Conservation (phyloP, 2,888 invertebrate genomes). For the Prosapia bicincta region DNA sequence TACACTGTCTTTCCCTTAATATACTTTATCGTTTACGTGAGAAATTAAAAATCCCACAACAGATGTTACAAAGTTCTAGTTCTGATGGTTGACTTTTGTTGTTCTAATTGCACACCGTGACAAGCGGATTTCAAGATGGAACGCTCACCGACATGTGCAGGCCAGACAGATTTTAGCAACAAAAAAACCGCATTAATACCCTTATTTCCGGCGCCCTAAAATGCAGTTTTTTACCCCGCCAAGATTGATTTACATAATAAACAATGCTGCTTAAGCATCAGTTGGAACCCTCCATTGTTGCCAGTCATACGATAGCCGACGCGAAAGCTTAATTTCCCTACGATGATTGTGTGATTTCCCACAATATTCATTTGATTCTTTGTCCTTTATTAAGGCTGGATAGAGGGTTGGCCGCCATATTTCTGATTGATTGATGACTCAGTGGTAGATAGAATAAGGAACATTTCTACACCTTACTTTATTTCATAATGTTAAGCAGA, state of each 20-base stretch:
- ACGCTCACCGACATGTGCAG: neutral
- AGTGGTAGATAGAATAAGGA: too few species aligned
- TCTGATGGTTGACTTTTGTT: neutral
- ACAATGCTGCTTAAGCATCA: conserved; percentile 6
- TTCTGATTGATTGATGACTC: neutral
- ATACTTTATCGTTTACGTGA: too few species aligned
- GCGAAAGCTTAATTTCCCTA: neutral
- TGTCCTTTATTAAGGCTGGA: neutral
- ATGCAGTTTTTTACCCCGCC: neutral
- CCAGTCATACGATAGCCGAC: neutral
- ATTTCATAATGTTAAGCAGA: too few species aligned
- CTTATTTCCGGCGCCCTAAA: neutral
- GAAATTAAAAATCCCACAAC: too few species aligned
- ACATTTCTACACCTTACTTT: too few species aligned
- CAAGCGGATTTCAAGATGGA: neutral
- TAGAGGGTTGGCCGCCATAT: neutral
- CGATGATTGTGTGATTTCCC: neutral
- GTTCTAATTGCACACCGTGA: neutral
- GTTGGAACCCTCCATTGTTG: neutral
- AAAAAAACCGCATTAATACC: neutral
- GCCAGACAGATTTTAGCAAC: neutral
- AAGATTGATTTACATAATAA: conserved; percentile 25
- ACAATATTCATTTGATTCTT: neutral
- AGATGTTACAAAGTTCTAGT: too few species aligned
- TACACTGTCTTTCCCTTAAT: too few species aligned